Conservation (phyloP, 2,113 vertebrate genomes). For the Silurus glanis region DNA sequence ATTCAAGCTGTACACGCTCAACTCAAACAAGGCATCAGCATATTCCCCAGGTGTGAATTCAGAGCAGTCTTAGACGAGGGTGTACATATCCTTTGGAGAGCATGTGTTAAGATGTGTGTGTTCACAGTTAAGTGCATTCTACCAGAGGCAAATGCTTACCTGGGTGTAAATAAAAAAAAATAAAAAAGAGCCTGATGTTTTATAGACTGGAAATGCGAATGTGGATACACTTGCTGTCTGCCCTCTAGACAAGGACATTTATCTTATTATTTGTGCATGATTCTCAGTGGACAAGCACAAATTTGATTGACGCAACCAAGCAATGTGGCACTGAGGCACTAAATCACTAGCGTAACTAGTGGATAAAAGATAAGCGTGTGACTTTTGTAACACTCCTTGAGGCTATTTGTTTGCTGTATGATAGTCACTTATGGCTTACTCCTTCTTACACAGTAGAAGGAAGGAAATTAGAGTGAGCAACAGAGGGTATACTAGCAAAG, state of each 20-base stretch:
- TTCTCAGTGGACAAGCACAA: constrained; percentile 12
- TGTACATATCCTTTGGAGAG: constrained; percentile 26
- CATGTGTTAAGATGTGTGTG: constrained; percentile 20
- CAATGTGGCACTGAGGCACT: neutral
- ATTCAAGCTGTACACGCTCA: constrained; percentile 33
- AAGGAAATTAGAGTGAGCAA: constrained; percentile 5
- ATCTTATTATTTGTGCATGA: constrained; percentile 29
- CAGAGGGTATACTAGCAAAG: neutral
- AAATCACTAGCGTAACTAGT: neutral
- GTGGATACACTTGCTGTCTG: constrained; percentile 22
- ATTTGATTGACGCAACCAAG: constrained; percentile 6
- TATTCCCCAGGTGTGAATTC: constrained; percentile 35
- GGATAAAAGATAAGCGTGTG: neutral
- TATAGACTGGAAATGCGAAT: constrained; percentile 27
- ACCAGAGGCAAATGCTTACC: constrained; percentile 50
- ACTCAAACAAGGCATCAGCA: constrained; percentile 14
- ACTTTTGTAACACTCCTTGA: constrained; percentile 2
- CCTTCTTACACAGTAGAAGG: neutral
- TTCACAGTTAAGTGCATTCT: constrained; percentile 36
- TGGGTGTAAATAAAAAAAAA: constrained; percentile 10
- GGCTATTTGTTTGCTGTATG: constrained; percentile 6
- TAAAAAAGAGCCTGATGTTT: constrained; percentile 12
- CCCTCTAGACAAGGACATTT: constrained; percentile 35
- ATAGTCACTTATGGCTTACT: neutral
- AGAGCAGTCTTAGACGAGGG: constrained; percentile 9